Percentiles rank a stretch among this genome's conserved stretches.
These are phyloP conservation scores for Denticeps clupeoides DNA, from an alignment of 2,797 vertebrate genomes.

Conservation along the genomic window DNA sequence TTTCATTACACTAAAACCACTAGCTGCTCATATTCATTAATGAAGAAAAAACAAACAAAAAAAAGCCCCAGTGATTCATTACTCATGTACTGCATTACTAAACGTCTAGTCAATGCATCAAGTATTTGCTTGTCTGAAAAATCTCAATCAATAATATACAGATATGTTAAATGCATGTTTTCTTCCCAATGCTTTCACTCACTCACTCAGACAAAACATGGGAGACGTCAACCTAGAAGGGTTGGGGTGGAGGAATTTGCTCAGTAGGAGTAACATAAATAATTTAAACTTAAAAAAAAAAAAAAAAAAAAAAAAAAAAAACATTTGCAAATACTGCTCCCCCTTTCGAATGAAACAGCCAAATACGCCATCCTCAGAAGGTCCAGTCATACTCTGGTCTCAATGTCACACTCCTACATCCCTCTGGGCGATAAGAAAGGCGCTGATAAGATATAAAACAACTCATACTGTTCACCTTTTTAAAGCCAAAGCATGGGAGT, in stretches of 20 bases:
- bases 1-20: slow-evolving; percentile 66
- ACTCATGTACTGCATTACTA: slow-evolving; percentile 59
- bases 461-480: neutral
- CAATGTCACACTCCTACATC: neutral
- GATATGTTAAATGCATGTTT: slow-evolving; percentile 54
- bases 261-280: slow-evolving; percentile 64
- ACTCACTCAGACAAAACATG: slow-evolving; percentile 58
- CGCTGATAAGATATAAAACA: neutral
- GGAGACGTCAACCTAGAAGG: slow-evolving; percentile 43
- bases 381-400: neutral
- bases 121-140: slow-evolving; percentile 49
- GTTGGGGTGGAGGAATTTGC: slow-evolving; percentile 33
- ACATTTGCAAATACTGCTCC: slow-evolving; percentile 59
- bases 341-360: slow-evolving; percentile 40
- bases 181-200: slow-evolving; percentile 62
- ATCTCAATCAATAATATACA: slow-evolving; percentile 47
- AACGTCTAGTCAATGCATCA: slow-evolving; percentile 61
- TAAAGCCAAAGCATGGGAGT: slow-evolving; percentile 1
- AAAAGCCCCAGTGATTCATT: slow-evolving; percentile 62
- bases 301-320: slow-evolving; percentile 42
- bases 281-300: slow-evolving; percentile 23
- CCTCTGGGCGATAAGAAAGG: neutral
- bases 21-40: slow-evolving; percentile 66
- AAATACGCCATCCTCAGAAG: slow-evolving; percentile 52
- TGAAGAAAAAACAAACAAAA: slow-evolving; percentile 27